Conservation (phyloP, 2,888 invertebrate genomes). For the Myopa tessellatipennis region DNA sequence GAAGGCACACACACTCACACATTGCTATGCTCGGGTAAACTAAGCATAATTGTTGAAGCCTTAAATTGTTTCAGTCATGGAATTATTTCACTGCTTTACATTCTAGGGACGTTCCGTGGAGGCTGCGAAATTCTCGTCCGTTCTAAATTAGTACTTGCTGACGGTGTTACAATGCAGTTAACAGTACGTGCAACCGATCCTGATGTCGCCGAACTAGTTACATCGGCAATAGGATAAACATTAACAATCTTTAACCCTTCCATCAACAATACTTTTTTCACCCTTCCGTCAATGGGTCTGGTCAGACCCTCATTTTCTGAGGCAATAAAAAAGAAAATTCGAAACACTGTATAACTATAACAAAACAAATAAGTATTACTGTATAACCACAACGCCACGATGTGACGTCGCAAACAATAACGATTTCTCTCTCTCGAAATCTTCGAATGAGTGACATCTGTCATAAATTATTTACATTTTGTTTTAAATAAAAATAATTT, state of each 20-base stretch:
- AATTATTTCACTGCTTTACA: neutral
- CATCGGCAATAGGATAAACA: slow-evolving; percentile 83
- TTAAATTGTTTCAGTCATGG: neutral
- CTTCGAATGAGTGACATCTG: too few species aligned
- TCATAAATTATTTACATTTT: too few species aligned
- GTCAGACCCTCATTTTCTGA: too few species aligned
- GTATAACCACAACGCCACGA: too few species aligned
- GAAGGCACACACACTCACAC: slow-evolving; percentile 87
- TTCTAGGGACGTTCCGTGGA: slow-evolving; percentile 84
- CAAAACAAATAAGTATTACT: too few species aligned
- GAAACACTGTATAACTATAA: too few species aligned
- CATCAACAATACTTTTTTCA: too few species aligned
- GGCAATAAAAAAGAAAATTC: too few species aligned
- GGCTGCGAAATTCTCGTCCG: slow-evolving; percentile 89
- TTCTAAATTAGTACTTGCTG: slow-evolving; percentile 80
- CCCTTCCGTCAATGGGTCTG: too few species aligned
- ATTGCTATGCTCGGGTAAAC: slow-evolving; percentile 79
- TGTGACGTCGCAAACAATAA: too few species aligned
- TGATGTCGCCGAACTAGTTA: slow-evolving; percentile 86
- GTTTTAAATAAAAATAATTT: too few species aligned
- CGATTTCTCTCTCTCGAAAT: too few species aligned
- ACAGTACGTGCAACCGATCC: slow-evolving; percentile 88
- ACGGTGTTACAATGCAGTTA: slow-evolving; percentile 93
- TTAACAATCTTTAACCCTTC: neutral
- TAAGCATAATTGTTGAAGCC: neutral